A percentile compares a stretch with the other conserved stretches of the same genome.
Evolutionary conservation across 1,140 invertebrate species (phyloP).

Genomic region (Melanaphis sacchari): DNA sequence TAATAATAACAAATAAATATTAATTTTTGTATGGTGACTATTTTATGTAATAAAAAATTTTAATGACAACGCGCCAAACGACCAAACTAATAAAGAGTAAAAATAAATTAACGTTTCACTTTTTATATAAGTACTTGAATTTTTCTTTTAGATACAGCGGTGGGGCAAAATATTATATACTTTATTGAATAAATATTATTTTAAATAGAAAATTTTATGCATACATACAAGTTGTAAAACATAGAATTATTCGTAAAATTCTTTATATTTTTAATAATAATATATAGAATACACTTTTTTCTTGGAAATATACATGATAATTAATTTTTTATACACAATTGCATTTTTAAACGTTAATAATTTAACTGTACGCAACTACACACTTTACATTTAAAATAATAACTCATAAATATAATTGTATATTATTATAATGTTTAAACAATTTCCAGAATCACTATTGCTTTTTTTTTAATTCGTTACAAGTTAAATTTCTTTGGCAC

Average conservation of each 20-base stretch:
- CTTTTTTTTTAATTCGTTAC: conserved; percentile 18
- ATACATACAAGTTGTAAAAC: background rate
- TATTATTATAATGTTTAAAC: conserved; percentile 18
- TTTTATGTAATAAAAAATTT: background rate
- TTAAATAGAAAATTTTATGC: background rate
- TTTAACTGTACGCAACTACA: background rate
- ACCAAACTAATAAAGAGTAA: too few species aligned
- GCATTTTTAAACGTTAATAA: background rate
- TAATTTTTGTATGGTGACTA: too few species aligned
- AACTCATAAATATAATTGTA: background rate
- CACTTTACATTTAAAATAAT: background rate
- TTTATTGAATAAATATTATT: background rate
- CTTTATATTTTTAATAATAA: background rate
- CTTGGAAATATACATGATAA: background rate
- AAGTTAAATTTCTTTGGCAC: conserved; percentile 49
- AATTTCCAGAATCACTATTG: conserved; percentile 14
- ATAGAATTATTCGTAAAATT: background rate
- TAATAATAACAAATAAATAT: too few species aligned
- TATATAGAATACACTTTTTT: background rate
- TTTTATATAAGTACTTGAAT: background rate
- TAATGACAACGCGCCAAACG: background rate
- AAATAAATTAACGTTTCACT: background rate
- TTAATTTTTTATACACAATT: background rate
- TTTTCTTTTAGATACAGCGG: background rate
- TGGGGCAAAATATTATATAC: background rate